phyloP scores from a whole-genome alignment of 2,888 invertebrate species.

The Teleogryllus oceanicus region DNA sequence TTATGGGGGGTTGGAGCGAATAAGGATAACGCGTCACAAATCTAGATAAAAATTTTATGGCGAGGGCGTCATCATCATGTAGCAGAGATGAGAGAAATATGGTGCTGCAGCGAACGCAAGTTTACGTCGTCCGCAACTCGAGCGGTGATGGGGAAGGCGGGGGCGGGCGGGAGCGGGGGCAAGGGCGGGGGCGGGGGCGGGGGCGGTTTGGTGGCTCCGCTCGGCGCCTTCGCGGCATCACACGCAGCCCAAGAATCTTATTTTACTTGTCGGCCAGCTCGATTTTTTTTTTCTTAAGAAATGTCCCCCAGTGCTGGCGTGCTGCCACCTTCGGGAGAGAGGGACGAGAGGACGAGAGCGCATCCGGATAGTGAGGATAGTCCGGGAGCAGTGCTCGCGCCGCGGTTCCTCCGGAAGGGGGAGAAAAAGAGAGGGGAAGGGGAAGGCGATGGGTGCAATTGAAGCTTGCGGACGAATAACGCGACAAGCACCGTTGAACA shows the following conservation, averaged over 20 bases:
- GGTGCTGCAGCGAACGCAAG: not conserved
- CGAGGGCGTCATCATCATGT: not conserved
- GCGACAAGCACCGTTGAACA: too few species aligned
- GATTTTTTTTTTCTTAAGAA: not conserved
- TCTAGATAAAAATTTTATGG: not conserved
- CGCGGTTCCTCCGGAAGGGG: too few species aligned
- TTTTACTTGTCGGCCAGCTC: conserved; percentile 18
- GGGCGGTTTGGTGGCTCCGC: not conserved
- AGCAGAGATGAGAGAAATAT: not conserved
- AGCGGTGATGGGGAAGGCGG: not conserved
- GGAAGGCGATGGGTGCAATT: too few species aligned
- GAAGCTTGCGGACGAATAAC: too few species aligned
- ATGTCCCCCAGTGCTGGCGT: not conserved
- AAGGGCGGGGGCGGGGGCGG: not conserved
- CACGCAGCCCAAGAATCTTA: conserved; percentile 1
- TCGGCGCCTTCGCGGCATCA: not conserved
- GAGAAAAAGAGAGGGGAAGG: too few species aligned
- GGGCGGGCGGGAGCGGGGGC: not conserved
- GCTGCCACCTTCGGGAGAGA: not conserved
- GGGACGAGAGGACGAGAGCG: too few species aligned
- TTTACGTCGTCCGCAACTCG: not conserved
- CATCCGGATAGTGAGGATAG: too few species aligned
- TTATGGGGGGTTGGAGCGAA: not conserved
- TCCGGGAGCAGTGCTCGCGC: too few species aligned
- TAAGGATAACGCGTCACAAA: not conserved